Evolutionary conservation across 2,113 vertebrate species (phyloP).

Genomic region (Mormyrus lacerda): DNA sequence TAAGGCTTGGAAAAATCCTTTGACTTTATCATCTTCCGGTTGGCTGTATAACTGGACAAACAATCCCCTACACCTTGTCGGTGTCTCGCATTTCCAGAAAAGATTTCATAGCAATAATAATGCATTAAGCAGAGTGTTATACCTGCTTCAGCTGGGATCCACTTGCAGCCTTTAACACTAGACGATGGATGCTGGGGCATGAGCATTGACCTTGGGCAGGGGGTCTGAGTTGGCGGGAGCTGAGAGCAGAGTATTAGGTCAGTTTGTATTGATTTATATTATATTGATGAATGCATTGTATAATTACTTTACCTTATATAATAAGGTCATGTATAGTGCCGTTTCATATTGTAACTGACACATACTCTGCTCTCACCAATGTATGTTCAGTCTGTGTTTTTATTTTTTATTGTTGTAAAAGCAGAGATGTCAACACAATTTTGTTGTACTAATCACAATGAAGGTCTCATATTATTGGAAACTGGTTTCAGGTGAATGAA

Average conservation of each 20-base stretch:
- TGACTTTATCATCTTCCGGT: neutral
- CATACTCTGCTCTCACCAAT: neutral
- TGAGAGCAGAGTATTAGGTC: neutral
- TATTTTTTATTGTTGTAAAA: neutral
- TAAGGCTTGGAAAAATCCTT: neutral
- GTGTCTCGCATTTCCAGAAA: neutral
- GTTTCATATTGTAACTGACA: neutral
- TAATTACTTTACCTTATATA: neutral
- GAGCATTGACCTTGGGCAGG: neutral
- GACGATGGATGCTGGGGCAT: neutral
- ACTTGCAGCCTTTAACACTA: neutral
- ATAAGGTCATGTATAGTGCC: neutral
- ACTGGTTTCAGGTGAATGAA: neutral
- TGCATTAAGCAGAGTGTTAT: neutral
- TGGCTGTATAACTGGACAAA: neutral
- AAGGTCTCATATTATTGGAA: neutral
- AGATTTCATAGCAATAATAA: neutral
- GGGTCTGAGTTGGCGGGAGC: neutral
- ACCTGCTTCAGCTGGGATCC: neutral
- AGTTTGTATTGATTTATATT: neutral
- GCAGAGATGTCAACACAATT: neutral
- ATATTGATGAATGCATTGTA: neutral
- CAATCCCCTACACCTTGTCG: neutral
- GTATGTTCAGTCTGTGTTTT: neutral
- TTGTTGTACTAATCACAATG: neutral